Conservation (phyloP, 2,113 vertebrate species). For the Chaenocephalus aceratus region DNA sequence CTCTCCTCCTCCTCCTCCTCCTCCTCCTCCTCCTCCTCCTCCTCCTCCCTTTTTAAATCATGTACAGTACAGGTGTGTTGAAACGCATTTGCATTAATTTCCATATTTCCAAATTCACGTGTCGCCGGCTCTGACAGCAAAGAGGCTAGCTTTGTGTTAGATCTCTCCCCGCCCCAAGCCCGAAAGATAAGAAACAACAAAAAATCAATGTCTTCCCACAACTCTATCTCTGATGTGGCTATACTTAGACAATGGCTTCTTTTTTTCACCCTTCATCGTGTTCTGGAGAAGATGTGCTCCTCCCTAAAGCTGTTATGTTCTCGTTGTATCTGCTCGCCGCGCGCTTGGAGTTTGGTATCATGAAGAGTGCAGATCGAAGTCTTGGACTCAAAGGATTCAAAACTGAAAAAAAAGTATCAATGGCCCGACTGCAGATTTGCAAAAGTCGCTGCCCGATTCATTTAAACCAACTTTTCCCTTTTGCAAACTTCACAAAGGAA, state of each 20-base stretch:
- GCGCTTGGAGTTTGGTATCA: conserved; percentile 49
- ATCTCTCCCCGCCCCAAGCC: conserved; percentile 31
- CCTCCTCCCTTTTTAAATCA: too few relatives aligned
- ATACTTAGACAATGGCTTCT: conserved; percentile 69
- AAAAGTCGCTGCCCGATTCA: conserved; percentile 43
- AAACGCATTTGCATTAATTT: too few relatives aligned
- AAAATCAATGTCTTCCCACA: conserved; percentile 71
- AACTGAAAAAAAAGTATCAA: conserved; percentile 41
- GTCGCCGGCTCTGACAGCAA: too few relatives aligned
- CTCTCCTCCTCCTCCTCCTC: too few relatives aligned
- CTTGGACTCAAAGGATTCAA: conserved; percentile 49
- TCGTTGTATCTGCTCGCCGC: conserved; percentile 46
- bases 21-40: too few relatives aligned
- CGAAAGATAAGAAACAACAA: conserved; percentile 46
- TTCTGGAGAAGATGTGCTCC: conserved; percentile 52
- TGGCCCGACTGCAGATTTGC: conserved; percentile 44
- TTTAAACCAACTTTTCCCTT: conserved; percentile 40
- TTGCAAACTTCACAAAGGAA: conserved; percentile 52
- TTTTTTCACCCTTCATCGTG: conserved; percentile 61
- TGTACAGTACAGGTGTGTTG: too few relatives aligned
- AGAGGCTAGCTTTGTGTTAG: too few relatives aligned
- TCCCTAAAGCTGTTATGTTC: conserved; percentile 59
- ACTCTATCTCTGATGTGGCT: conserved; percentile 62
- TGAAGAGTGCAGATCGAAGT: conserved; percentile 59
- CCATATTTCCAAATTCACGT: too few relatives aligned